These are phyloP conservation scores for Melanotaenia boesemani DNA, from an alignment of 2,797 vertebrate species.

Conservation along the genomic window DNA sequence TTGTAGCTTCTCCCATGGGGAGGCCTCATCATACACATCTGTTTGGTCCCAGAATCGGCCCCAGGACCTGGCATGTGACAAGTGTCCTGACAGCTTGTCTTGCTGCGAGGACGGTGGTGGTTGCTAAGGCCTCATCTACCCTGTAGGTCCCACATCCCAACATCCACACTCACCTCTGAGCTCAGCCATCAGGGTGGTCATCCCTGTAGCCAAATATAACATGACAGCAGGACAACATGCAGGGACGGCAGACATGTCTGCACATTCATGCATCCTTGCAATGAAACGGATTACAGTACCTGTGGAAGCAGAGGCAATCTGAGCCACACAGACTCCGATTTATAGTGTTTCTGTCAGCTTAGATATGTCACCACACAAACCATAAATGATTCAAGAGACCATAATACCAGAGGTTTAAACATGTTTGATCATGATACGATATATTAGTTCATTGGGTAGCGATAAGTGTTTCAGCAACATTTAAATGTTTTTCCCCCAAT, in stretches of 20 bases:
- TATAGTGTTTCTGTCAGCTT: not conserved
- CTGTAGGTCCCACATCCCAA: not conserved
- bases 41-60: slow-evolving; percentile 13
- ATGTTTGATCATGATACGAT: too few relatives aligned
- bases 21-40: slow-evolving; percentile 51
- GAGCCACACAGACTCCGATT: not conserved
- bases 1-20: slow-evolving; percentile 21
- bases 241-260: slow-evolving; percentile 1
- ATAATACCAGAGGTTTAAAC: too few relatives aligned
- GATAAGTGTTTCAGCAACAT: too few relatives aligned
- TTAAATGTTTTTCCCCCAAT: too few relatives aligned
- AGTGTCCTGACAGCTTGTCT: slow-evolving; percentile 51
- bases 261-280: slow-evolving; percentile 5
- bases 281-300: not conserved
- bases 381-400: too few relatives aligned
- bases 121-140: not conserved
- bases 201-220: slow-evolving; percentile 21
- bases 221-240: slow-evolving; percentile 24
- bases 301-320: not conserved
- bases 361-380: too few relatives aligned
- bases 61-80: slow-evolving; percentile 41
- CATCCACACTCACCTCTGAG: slow-evolving; percentile 46
- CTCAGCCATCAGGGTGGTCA: slow-evolving; percentile 20
- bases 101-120: too few relatives aligned
- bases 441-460: too few relatives aligned